Percentiles rank a stretch among this genome's conserved stretches.
phyloP scores from a whole-genome alignment of 2,797 vertebrate species.

The Centroberyx gerrardi region DNA sequence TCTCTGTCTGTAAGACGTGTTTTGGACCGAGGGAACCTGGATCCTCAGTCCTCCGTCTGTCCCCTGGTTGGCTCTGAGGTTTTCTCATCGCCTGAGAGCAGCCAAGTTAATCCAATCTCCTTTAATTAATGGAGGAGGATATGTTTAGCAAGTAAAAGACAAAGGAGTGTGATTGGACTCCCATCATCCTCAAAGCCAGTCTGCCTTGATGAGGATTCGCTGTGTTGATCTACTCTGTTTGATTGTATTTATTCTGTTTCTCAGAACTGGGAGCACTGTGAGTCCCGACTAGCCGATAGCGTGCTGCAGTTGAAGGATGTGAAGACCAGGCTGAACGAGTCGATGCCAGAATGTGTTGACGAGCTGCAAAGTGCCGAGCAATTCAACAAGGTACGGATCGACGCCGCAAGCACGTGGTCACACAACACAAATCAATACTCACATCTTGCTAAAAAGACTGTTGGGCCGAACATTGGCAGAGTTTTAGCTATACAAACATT shows the following conservation, averaged over 20 bases:
- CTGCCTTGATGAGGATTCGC: background rate
- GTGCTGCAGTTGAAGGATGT: slow-evolving; percentile 80
- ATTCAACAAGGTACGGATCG: slow-evolving; percentile 83
- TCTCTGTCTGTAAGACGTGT: background rate
- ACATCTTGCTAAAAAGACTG: no score
- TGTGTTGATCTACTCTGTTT: background rate
- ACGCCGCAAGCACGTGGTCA: background rate
- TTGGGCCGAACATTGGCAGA: no score
- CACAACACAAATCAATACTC: no score
- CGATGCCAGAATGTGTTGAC: slow-evolving; percentile 85
- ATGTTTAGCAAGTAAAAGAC: slow-evolving; percentile 26
- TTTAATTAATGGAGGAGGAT: slow-evolving; percentile 33
- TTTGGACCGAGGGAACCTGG: background rate
- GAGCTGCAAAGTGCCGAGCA: slow-evolving; percentile 82
- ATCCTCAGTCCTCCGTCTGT: slow-evolving; percentile 9
- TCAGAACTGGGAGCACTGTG: slow-evolving; percentile 90
- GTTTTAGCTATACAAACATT: no score
- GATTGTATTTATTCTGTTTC: background rate
- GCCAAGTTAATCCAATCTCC: slow-evolving; percentile 62
- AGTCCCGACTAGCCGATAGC: slow-evolving; percentile 82
- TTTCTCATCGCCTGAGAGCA: slow-evolving; percentile 9
- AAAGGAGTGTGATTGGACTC: background rate
- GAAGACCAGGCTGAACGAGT: slow-evolving; percentile 83
- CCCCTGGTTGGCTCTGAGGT: background rate
- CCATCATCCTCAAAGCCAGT: background rate